These are phyloP conservation scores for Tenodera sinensis DNA, from an alignment of 2,888 invertebrate genomes.

Conservation along the genomic window DNA sequence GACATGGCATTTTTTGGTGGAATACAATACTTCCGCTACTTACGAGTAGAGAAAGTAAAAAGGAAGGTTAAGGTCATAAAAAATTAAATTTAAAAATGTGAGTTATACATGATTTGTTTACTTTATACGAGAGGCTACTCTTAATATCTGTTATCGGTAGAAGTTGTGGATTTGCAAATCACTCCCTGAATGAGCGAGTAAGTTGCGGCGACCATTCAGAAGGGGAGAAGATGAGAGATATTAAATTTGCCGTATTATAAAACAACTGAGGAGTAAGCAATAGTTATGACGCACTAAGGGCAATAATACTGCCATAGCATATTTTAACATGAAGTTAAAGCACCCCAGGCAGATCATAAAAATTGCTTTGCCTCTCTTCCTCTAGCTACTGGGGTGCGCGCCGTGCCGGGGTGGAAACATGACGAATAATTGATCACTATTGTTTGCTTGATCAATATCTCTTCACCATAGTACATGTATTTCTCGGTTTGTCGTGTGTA, in stretches of 20 bases:
- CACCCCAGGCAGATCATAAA: not conserved
- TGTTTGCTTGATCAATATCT: not conserved
- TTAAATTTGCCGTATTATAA: not conserved
- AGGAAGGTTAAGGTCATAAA: no score
- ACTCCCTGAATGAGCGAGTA: not conserved
- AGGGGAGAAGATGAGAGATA: not conserved
- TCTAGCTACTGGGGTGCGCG: not conserved
- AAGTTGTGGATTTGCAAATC: not conserved
- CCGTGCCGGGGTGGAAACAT: not conserved
- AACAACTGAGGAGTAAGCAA: not conserved
- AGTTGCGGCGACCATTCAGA: no score
- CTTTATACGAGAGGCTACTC: no score
- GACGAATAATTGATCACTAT: not conserved
- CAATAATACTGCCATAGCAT: not conserved
- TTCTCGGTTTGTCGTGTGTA: not conserved
- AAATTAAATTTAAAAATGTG: no score
- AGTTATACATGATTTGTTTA: no score
- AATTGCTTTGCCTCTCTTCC: not conserved
- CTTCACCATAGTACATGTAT: not conserved
- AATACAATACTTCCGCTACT: no score
- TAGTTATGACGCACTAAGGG: not conserved
- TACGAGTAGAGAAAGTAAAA: no score
- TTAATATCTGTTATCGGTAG: no score
- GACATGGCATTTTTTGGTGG: no score
- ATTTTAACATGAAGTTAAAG: not conserved